Evolutionary conservation across 2,797 vertebrate species (phyloP).

Genomic region (Spea hammondii): DNA sequence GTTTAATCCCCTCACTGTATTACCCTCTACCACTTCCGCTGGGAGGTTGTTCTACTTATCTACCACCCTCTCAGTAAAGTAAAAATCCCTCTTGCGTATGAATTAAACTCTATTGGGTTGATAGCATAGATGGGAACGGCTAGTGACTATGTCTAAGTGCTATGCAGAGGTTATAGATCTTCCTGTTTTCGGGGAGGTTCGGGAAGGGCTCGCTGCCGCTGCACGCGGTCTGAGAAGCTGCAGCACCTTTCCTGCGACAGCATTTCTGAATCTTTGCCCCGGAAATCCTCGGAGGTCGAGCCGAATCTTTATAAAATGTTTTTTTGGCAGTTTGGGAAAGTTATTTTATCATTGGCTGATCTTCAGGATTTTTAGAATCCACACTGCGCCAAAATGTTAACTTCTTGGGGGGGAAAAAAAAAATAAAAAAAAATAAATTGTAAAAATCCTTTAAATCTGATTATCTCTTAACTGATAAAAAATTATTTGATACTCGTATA

Average conservation of each 20-base stretch:
- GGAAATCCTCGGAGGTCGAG: conserved; percentile 30
- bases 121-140: conserved; percentile 12
- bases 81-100: conserved; percentile 7
- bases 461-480: no score
- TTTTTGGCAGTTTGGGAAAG: conserved; percentile 39
- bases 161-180: neutral
- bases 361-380: conserved; percentile 32
- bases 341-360: conserved; percentile 40
- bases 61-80: neutral
- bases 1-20: no score
- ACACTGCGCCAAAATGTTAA: conserved; percentile 30
- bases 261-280: conserved; percentile 29
- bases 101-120: conserved; percentile 42
- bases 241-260: conserved; percentile 31
- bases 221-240: neutral
- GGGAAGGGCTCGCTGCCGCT: no score
- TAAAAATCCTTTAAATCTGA: no score
- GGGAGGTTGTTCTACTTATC: no score
- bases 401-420: conserved; percentile 30
- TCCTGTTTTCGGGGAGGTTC: no score
- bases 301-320: conserved; percentile 34
- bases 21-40: no score
- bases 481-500: no score
- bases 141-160: neutral
- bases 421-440: neutral